Evolutionary conservation across 2,888 invertebrate species (phyloP).

Genomic region (Lepidonotus clava): DNA sequence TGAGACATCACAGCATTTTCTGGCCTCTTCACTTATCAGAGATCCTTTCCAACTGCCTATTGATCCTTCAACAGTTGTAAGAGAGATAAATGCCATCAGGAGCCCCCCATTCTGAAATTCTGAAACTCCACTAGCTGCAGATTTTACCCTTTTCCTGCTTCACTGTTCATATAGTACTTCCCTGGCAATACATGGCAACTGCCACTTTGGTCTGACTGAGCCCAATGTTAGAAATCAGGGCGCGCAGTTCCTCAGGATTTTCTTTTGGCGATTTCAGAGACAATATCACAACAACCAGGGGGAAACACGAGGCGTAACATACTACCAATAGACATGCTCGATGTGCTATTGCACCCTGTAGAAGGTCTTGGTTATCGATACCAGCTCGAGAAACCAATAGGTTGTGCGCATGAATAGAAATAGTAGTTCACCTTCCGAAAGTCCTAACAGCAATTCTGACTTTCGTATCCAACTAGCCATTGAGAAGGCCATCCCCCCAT

Average conservation of each 20-base stretch:
- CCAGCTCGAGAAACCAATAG: conserved; percentile 18
- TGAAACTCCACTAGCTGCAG: no score
- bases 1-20: conserved; percentile 9
- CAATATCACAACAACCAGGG: not conserved
- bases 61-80: not conserved
- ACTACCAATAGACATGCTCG: not conserved
- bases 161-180: no score
- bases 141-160: not conserved
- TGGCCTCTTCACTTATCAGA: not conserved
- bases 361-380: not conserved
- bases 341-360: not conserved
- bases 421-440: not conserved
- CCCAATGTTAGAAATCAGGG: no score
- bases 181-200: no score
- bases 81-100: not conserved
- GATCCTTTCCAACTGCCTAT: not conserved
- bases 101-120: no score
- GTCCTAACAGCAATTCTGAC: not conserved
- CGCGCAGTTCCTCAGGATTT: no score
- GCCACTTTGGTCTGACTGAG: no score
- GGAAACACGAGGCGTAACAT: not conserved
- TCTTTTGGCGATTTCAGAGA: no score
- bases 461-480: no score
- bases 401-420: conserved; percentile 3
- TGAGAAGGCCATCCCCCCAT: no score